These are phyloP conservation scores for Habrosyne pyritoides DNA, from an alignment of 2,888 invertebrate species.

Conservation along the genomic window DNA sequence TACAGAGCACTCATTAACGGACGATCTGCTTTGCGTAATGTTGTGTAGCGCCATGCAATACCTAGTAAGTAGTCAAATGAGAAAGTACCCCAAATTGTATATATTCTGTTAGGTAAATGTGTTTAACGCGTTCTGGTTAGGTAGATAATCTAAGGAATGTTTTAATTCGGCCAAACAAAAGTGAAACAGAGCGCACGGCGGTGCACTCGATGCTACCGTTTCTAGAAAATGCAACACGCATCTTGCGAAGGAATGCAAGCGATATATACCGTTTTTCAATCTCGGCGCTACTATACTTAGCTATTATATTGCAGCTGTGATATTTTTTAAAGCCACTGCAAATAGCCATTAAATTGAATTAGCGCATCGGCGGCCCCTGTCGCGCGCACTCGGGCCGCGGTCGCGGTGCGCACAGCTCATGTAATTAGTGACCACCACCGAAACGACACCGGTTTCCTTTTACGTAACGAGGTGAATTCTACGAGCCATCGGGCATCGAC, in stretches of 20 bases:
- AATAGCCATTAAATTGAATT: constrained; percentile 43
- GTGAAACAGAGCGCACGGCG: constrained; percentile 24
- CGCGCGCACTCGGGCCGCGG: constrained; percentile 21
- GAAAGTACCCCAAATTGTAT: not conserved
- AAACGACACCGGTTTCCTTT: constrained; percentile 5
- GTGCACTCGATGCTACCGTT: constrained; percentile 16
- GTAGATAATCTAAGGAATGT: not conserved
- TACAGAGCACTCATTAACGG: not conserved
- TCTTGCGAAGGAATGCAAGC: constrained; percentile 11
- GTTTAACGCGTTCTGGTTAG: not conserved
- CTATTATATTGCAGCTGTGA: constrained; percentile 13
- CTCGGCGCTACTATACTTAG: not conserved
- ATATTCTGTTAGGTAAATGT: not conserved
- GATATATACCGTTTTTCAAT: constrained; percentile 5
- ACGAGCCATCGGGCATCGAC: constrained; percentile 9
- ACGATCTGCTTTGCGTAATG: constrained; percentile 7
- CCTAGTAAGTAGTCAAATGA: not conserved
- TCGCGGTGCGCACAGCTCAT: constrained; percentile 18
- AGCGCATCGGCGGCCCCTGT: constrained; percentile 21
- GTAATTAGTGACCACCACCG: constrained; percentile 7
- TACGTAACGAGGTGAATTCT: constrained; percentile 10
- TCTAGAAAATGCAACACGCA: constrained; percentile 17
- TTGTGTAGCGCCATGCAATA: not conserved
- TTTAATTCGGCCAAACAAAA: constrained; percentile 20
- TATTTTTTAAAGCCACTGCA: constrained; percentile 20